A percentile compares a stretch with the other conserved stretches of the same genome.
phyloP scores from a whole-genome alignment of 2,888 invertebrate genomes.

The Eupithecia tripunctaria region DNA sequence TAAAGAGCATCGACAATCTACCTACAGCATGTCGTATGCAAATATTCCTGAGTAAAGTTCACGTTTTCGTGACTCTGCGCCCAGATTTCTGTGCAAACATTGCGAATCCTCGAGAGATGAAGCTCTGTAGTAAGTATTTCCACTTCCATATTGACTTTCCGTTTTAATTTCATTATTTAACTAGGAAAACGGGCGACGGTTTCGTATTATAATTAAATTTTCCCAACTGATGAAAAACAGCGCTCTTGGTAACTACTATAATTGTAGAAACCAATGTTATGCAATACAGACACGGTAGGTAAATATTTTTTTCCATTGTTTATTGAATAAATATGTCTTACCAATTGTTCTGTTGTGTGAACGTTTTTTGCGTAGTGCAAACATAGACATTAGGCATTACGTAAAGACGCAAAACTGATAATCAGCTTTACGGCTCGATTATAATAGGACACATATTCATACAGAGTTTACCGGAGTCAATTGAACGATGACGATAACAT shows the following conservation, averaged over 20 bases:
- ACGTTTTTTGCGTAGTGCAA: constrained; percentile 5
- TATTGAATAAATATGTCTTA: constrained; percentile 20
- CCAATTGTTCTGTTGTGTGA: constrained; percentile 21
- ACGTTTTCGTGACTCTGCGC: constrained; percentile 7
- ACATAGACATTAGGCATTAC: background rate
- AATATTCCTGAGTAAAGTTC: constrained; percentile 23
- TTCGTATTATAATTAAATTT: background rate
- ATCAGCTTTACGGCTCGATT: background rate
- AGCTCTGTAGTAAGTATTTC: background rate
- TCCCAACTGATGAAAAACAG: background rate
- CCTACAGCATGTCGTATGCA: constrained; percentile 9
- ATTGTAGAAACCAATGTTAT: background rate
- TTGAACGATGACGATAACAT: constrained; percentile 7
- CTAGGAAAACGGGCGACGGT: background rate
- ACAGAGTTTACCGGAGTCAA: background rate
- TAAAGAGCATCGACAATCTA: background rate
- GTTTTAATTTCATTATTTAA: background rate
- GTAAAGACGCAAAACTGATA: background rate
- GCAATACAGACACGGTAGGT: background rate
- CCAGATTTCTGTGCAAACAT: constrained; percentile 14
- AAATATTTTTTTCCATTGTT: constrained; percentile 20
- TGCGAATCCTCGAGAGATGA: background rate
- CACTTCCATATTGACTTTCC: background rate
- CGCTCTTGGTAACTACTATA: background rate
- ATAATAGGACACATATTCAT: background rate